Evolutionary conservation across 2,797 vertebrate genomes (phyloP), one percentile per base, ranked within the genome.

Genomic region (Echiichthys vipera): DNA sequence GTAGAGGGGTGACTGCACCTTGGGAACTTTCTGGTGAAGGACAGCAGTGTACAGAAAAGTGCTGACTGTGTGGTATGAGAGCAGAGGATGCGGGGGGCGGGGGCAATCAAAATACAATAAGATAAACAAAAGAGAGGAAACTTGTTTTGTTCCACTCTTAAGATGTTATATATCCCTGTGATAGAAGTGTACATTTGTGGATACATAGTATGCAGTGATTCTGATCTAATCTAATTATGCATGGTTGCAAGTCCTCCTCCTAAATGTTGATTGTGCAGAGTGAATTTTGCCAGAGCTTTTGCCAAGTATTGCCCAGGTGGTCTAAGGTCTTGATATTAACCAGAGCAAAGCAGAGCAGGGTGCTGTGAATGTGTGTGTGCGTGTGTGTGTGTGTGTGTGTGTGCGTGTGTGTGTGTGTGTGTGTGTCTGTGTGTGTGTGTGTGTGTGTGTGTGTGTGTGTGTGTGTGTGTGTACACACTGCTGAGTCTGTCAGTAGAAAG

Each of bases 401-500:
- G 46, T 42, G 45, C 42, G 36, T 43, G 25, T 47, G 43, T 18
- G 43, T 56, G 56, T 49, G 68, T 42, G 45, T 58, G 71, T 54
- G 49, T n/a, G n/a, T n/a, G n/a, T n/a, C n/a, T n/a, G n/a, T n/a
- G 30, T 1, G 42, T 47, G 51, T 56, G 40, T 39, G 22, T 43
- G 50, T 14, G 55, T 54, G 54, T 46, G 71, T 43, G 47, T 65
- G 69, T 55, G 51, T 42, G 63, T 57, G 61, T 42, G 49, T 55
- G 36, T 54, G 65, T 53, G 59, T 57, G 30, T n/a, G n/a, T n/a
- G n/a, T n/a, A n/a, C n/a, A n/a, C n/a, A n/a, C n/a, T n/a, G n/a
- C n/a, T 46, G 55, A 42, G 69, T 17, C 30, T 58, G 39, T 51
- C 74, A 57, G 71, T 51, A 73, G 27, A 55, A 49, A 55, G 58